Conservation (phyloP, 2,888 invertebrate genomes). For the Cordilura impudica region DNA sequence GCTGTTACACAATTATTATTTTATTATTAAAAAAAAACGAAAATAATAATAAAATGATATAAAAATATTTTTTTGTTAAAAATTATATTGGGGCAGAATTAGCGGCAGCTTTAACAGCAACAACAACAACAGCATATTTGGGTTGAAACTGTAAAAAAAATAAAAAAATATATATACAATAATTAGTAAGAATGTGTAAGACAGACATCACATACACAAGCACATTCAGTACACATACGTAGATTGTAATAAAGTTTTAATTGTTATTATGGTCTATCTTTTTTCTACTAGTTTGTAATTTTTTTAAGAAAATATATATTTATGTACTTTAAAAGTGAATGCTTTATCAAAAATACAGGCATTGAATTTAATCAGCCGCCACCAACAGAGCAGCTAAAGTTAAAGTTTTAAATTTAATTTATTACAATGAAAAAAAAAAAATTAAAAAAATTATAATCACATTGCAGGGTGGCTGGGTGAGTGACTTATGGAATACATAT, state of each 20-base stretch:
- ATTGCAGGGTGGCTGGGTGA: neutral
- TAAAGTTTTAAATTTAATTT: constrained; percentile 11
- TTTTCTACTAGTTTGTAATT: neutral
- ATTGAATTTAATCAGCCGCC: constrained; percentile 65
- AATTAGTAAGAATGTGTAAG: constrained; percentile 3
- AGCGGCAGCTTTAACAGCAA: constrained; percentile 11
- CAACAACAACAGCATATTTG: constrained; percentile 18
- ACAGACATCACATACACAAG: too few species aligned
- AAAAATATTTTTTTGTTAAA: constrained; percentile 20
- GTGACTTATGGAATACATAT: neutral
- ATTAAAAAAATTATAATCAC: constrained; percentile 12
- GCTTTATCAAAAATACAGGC: constrained; percentile 63
- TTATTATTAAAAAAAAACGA: constrained; percentile 42
- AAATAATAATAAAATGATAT: too few species aligned
- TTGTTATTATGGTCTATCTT: neutral
- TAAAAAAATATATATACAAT: neutral
- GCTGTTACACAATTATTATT: constrained; percentile 44
- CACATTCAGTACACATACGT: neutral
- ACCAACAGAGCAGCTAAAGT: constrained; percentile 55
- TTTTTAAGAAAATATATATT: neutral
- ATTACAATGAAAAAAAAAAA: constrained; percentile 3
- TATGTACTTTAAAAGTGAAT: neutral
- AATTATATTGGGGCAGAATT: neutral
- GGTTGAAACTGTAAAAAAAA: constrained; percentile 23
- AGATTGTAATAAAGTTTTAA: neutral